Percentiles rank a stretch among this genome's conserved stretches.
Evolutionary conservation across 2,797 vertebrate genomes (phyloP).

Genomic region (Oreochromis grahami): DNA sequence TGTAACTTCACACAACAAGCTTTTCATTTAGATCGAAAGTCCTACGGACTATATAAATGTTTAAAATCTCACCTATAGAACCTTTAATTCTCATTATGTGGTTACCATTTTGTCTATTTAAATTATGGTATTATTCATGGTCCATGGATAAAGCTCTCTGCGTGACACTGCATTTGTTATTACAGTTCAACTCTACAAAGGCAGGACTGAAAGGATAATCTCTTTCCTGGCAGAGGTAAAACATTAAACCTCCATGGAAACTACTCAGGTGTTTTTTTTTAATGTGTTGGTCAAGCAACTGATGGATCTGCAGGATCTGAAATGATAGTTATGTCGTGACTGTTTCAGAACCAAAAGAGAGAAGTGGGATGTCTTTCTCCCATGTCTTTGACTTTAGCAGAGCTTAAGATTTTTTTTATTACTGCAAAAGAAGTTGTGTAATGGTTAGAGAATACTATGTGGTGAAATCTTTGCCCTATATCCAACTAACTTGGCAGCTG

Average conservation of each 20-base stretch:
- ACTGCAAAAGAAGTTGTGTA: not conserved
- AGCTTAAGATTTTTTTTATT: not conserved
- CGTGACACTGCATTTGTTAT: not conserved
- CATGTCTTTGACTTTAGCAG: not conserved
- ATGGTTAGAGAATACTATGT: not conserved
- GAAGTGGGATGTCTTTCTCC: not conserved
- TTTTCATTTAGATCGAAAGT: not conserved
- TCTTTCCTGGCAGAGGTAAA: not conserved
- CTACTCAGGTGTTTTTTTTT: not conserved
- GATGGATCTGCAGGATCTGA: not conserved
- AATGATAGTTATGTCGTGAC: not conserved
- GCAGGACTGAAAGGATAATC: not conserved
- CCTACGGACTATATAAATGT: not conserved
- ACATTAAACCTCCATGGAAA: not conserved
- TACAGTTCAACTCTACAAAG: not conserved
- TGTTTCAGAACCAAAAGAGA: not conserved
- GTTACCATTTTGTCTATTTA: not conserved
- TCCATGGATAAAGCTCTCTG: not conserved
- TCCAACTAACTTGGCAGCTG: not conserved
- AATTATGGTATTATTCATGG: rapidly evolving
- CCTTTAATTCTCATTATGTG: not conserved
- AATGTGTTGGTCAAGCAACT: not conserved
- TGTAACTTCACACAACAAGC: not conserved
- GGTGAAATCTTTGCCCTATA: not conserved
- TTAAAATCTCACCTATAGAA: not conserved